Base-by-base conservation (phyloP, 2,113 vertebrate species). In the Lontra canadensis region DNA sequence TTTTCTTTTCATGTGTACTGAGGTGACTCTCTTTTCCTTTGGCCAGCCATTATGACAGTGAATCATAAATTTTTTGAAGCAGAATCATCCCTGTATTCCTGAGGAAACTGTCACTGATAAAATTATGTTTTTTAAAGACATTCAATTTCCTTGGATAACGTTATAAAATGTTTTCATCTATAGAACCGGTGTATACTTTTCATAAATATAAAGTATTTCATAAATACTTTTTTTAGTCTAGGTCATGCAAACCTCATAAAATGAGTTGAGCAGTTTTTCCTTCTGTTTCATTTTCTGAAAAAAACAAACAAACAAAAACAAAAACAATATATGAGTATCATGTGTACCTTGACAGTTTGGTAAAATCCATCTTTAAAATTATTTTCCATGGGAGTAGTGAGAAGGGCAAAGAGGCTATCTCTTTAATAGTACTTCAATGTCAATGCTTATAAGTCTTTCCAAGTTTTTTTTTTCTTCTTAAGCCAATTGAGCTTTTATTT, bases 351-450 rank as follows among this genome's bases (percentile, higher is more conserved):
- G 15, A 92, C 71, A 90, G 17, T 71, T 76, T 57, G 15, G 39
- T 95, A 90, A 90, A 90, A 57, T 71, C 49, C 20, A 65, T 44
- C 29, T 59, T 3, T 86, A 80, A 96, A 97, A 79, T 20, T 65
- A 57, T 44, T 97, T 90, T 93, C 25, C 47, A 52, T 87, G 31
- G 14, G 31, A 90, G 4, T 36, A 79, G 13, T 83, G 39, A 94
- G n/a, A 73, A 93, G 3, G 59, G 26, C 25, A 69, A 55, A 93
- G 65, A 90, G 7, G 8, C 76, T 52, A 52, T 79, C 29, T 76
- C 73, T 89, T 74, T 9, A 26, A 52, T 61, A 79, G 47, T n/a
- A 85, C 92, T 63, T 92, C 29, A 74, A 23, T 13, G 26, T 17
- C 14, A 79, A 36, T 78, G n/a, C 92, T 92, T 65, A 49, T 44